Evolutionary conservation across 1,140 invertebrate genomes (phyloP), one percentile per base, ranked within the genome.

Genomic region (Drosophila sulfurigaster): DNA sequence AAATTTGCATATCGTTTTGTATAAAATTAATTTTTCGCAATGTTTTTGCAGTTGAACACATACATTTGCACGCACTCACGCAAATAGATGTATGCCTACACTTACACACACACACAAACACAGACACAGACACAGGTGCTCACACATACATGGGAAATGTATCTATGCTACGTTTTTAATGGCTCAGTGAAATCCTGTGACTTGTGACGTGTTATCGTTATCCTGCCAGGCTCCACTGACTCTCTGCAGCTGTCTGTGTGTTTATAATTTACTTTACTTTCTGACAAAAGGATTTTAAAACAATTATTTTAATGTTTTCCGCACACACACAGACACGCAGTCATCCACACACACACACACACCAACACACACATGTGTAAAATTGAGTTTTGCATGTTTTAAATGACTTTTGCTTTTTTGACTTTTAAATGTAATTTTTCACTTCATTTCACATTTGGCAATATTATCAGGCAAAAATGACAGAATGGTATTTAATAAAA

Each of bases 221-320:
- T 82, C 76, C 83, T 82, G 76, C 48, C 68, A 59, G 41, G 45
- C 66, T 70, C 43, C 65, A 51, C 45, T 58, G 49, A 56, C 71
- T 60, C 70, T 69, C 78, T 41, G 67, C 74, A 57, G 66, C 60
- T 65, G 43, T 76, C 52, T 48, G 73, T 68, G 85, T 89, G 78
- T 89, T 89, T 89, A 89, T 89, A 89, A 88, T 89, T 89, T 89
- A 89, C 85, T 89, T 89, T 89, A 80, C 85, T 89, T 85, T 85
- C 85, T 89, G 85, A 89, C 85, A 89, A 89, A 89, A 89, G 85
- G 85, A 89, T 89, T 89, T 89, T 89, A 89, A 89, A 89, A 89
- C 85, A 89, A 89, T 89, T 89, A 89, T 89, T 89, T 89, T 89
- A 89, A 89, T 89, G 85, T 88, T 88, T 88, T 85, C 69, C 64